Evolutionary conservation across 2,888 invertebrate species (phyloP), one percentile per base, ranked within the genome.

Genomic region (Gnatocerus cornutus): DNA sequence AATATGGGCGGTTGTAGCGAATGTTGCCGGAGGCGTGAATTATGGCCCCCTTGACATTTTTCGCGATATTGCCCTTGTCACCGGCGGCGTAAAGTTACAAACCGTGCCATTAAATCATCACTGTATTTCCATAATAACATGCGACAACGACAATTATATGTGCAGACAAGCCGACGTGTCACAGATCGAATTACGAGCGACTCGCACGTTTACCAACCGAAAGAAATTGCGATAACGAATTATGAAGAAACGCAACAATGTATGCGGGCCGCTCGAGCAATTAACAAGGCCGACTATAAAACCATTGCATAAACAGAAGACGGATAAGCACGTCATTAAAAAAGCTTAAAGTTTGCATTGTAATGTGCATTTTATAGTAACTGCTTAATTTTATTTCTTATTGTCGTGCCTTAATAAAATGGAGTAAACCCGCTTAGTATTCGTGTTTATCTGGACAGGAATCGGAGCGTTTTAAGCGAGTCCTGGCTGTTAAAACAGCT

Each of bases 391-490:
- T 55, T 68, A 68, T 72, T 74, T 68, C 62, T 72, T 59, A 68
- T 56, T 73, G 73, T 71, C 74, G 74, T 75, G 76, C 41, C 27
- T 73, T 68, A 55, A 66, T 66, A 71, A 76, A 74, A 71, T 72
- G 69, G 72, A 73, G 56, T 56, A 27, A 52, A 56, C 27, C 43
- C 41, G 56, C 41, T 56, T 56, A 58, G 64, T 69, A 72, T 78
- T 78, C 78, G 77, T 77, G 77, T 69, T 75, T 78, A 78, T 77
- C 78, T 67, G 52, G 65, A 68, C 58, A 64, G 68, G 39, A 74
- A 76, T 76, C 78, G 62, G 58, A 73, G 72, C 71, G 74, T 76
- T 76, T 76, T 76, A 71, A 77, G 73, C 70, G 27, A 56, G 41
- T 56, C 43, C 56, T 13, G 56, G 55, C 41, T 56, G 56, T 56